Evolutionary conservation across 2,888 invertebrate genomes (phyloP), one percentile per base, ranked within the genome.

Genomic region (Papilio elwesi): DNA sequence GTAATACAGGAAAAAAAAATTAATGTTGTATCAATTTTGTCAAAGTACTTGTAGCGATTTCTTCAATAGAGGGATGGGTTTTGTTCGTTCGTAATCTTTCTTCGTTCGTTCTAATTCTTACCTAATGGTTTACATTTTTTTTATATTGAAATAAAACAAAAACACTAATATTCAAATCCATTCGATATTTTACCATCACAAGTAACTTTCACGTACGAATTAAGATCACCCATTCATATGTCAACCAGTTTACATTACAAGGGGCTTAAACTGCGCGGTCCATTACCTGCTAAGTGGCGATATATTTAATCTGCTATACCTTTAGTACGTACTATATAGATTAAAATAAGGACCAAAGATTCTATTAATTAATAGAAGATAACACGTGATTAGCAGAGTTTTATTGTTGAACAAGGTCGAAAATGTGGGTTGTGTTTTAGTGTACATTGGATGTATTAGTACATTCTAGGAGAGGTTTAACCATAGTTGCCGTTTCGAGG

Each of bases 221-320:
- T 91, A 92, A 91, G 90, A 92, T 89, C 91, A 90, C 88, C 92
- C 87, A 92, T 93, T 92, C 91, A 93, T 87, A 86, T 80, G 91
- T 91, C 90, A 83, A 83, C 82, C 80, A 83, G 84, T 87, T 90
- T 91, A 91, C 90, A 90, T 88, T 4, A 53, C 74, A 82, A 88
- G 88, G 90, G 84, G 84, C 84, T 83, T 86, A 65, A 70, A 59
- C 57, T 51, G 55, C 71, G 90, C 85, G 82, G 80, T 81, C 81
- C 78, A 83, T 80, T 80, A 79, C 81, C 82, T 83, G 80, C 83
- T 82, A 79, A 79, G 76, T 76, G 79, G 79, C 82, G 53, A 68
- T 69, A 65, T 64, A 69, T 73, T 67, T 71, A 69, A 73, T 73
- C 63, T 67, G 71, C 62, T n/a, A 65, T 51, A 51, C 26, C 43